Evolutionary conservation across 2,113 vertebrate species (phyloP), one percentile per base, ranked within the genome.

Genomic region (Cyprinodon brontotheroides): DNA sequence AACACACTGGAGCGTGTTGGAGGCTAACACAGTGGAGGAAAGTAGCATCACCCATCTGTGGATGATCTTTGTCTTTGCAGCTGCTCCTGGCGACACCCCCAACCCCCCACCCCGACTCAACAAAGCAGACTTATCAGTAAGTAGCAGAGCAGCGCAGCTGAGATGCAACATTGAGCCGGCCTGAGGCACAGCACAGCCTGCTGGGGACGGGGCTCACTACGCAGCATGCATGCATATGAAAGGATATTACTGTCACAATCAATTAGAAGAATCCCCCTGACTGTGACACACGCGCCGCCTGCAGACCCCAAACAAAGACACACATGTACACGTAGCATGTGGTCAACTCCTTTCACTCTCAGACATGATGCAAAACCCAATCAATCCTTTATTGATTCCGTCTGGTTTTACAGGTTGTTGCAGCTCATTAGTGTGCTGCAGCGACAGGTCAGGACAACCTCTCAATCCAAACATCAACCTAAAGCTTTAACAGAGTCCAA

Each of bases 91-190:
- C 61, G 65, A 43, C 70, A 61, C 73, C 48, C 3, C 67, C 57
- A 68, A 62, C 83, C 79, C 29, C 61, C 72, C 77, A 61, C 22
- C 40, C 45, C 61, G 10, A 59, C 61, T 36, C 68, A 78, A 85
- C 86, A 90, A 87, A 85, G 84, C 75, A 80, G 53, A 79, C 81
- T 79, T 83, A 85, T 83, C 82, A 85, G 79, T 6, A 47, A 74
- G 72, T 43, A 74, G 66, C 75, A 78, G 60, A 57, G 59, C 2
- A 64, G 74, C 7, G 65, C 69, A 47, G 65, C 11, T 15, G 50
- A 38, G 60, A 60, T 57, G 48, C 65, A 70, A 45, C 17, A 48
- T 39, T 59, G 11, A 60, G 61, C 62, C 38, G 13, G 69, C 77
- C 74, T 22, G 29, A 37, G 65, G 74, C 78, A 65, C 70, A 67